phyloP scores from a whole-genome alignment of 2,113 vertebrate species.

The Oceanites oceanicus region DNA sequence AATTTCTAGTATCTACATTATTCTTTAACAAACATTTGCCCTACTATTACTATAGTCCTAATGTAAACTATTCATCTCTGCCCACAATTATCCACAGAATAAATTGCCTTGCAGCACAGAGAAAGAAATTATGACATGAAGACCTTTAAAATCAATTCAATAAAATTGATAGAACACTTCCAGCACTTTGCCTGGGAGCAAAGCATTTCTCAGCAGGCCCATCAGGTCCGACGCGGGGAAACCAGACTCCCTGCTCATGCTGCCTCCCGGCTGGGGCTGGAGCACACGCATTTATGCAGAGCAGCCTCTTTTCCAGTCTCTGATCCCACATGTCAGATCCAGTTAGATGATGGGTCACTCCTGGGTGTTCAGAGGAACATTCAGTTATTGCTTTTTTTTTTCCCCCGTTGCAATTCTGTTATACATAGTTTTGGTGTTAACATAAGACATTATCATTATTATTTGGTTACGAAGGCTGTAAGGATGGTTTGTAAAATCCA shows the following conservation, averaged over 20 bases:
- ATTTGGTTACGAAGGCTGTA: neutral
- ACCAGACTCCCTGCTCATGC: neutral
- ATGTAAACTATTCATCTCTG: slow-evolving; percentile 47
- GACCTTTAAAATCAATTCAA: slow-evolving; percentile 34
- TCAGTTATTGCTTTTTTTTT: neutral
- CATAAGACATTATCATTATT: neutral
- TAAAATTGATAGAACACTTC: slow-evolving; percentile 8
- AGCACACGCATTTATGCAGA: neutral
- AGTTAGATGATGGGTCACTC: neutral
- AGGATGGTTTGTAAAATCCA: neutral
- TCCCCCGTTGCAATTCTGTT: neutral
- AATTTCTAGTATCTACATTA: slow-evolving; percentile 24
- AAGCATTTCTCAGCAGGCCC: slow-evolving; percentile 31
- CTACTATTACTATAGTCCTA: neutral
- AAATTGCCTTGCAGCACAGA: slow-evolving; percentile 38
- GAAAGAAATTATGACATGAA: slow-evolving; percentile 1
- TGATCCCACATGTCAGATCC: slow-evolving; percentile 3
- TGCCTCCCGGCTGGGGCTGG: neutral
- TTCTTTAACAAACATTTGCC: slow-evolving; percentile 39
- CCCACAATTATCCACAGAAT: slow-evolving; percentile 18
- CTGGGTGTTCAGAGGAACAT: neutral
- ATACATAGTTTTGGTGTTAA: neutral
- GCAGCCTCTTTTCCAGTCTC: neutral
- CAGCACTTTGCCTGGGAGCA: slow-evolving; percentile 26
- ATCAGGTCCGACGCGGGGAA: neutral